Percentiles rank a stretch among this genome's conserved stretches.
Evolutionary conservation across 2,113 vertebrate genomes (phyloP).

Genomic region (Emydura subglobosa): DNA sequence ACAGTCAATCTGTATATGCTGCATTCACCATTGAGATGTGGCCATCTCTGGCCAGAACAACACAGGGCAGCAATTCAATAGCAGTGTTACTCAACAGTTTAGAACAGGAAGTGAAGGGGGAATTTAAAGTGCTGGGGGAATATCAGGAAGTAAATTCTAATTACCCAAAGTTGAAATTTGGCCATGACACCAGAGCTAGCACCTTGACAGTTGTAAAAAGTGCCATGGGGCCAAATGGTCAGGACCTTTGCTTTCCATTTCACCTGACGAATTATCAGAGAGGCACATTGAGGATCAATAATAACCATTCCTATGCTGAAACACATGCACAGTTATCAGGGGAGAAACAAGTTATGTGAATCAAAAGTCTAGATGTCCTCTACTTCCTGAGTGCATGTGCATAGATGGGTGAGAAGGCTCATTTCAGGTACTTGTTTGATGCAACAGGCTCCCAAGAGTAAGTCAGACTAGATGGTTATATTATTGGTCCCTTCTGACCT

Average conservation of each 20-base stretch:
- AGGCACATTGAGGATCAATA: constrained; percentile 11
- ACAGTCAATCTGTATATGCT: fast-evolving
- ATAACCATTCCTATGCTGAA: background rate
- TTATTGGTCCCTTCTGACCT: too few relatives aligned
- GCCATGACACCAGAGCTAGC: background rate
- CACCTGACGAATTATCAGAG: constrained; percentile 42
- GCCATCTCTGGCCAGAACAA: background rate
- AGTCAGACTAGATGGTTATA: too few relatives aligned
- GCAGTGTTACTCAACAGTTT: background rate
- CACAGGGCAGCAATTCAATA: background rate
- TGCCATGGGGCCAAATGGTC: background rate
- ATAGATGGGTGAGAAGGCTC: constrained; percentile 21
- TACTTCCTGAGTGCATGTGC: background rate
- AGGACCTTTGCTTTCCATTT: background rate
- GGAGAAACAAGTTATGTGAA: background rate
- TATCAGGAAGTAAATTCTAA: constrained; percentile 7
- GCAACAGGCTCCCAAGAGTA: background rate
- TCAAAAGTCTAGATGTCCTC: background rate
- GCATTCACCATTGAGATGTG: background rate
- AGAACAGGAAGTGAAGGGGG: background rate
- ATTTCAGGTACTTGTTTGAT: background rate
- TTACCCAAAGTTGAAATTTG: background rate
- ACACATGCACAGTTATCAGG: background rate
- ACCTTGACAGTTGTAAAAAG: constrained; percentile 40
- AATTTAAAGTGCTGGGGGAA: background rate